Evolutionary conservation across 64 coral and sea anemone species (phyloP).

Genomic region (Stichodactyla helianthus): DNA sequence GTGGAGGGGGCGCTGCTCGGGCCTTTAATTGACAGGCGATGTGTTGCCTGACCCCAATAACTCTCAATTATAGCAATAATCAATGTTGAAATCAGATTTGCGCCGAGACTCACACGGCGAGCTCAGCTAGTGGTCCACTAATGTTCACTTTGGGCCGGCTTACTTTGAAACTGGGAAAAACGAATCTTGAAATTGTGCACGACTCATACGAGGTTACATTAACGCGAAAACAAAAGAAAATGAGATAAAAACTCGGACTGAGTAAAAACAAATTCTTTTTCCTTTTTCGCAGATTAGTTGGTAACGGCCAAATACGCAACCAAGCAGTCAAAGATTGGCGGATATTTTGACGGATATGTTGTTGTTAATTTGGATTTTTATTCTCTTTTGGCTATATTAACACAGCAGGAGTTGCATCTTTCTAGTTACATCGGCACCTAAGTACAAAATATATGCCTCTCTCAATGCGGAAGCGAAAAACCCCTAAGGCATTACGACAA

Average conservation of each 20-base stretch:
- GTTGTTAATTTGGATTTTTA: neutral
- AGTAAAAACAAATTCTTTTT: neutral
- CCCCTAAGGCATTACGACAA: neutral
- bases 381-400: constrained; percentile 2
- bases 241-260: neutral
- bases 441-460: constrained; percentile 5
- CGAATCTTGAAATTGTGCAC: neutral
- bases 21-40: constrained; percentile 4
- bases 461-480: neutral
- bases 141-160: constrained; percentile 1
- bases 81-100: constrained; percentile 5
- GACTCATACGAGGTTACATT: neutral
- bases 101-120: neutral
- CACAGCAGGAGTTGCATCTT: neutral
- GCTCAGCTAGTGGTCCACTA: constrained; percentile 4
- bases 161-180: neutral
- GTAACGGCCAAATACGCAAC: neutral
- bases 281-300: neutral
- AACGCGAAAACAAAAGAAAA: neutral
- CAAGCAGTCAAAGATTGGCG: neutral
- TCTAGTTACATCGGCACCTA: constrained; percentile 3
- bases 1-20: neutral
- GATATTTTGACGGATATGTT: constrained; percentile 3
- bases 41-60: neutral
- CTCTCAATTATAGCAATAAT: constrained; percentile 6